Conservation (phyloP, 2,888 invertebrate genomes). For the Drosophila austrosaltans region DNA sequence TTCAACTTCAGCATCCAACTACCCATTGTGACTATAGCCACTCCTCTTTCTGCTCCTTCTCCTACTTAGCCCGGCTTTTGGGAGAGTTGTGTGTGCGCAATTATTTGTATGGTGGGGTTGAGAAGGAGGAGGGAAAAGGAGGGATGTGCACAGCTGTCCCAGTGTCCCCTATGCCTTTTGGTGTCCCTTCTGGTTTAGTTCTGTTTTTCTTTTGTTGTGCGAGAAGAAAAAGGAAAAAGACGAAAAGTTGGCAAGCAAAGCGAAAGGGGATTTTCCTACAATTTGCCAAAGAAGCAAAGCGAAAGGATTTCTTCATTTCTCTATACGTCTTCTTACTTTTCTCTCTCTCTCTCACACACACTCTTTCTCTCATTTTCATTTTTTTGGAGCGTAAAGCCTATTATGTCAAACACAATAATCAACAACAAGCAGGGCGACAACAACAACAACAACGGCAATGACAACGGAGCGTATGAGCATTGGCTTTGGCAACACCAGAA, state of each 20-base stretch:
- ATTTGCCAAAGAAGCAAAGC: slow-evolving; percentile 72
- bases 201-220: slow-evolving; percentile 4
- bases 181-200: slow-evolving; percentile 7
- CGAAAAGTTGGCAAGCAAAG: slow-evolving; percentile 53
- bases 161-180: slow-evolving; percentile 14
- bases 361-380: slow-evolving; percentile 21
- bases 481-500: slow-evolving; percentile 34
- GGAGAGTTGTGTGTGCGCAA: slow-evolving; percentile 51
- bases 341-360: slow-evolving; percentile 24
- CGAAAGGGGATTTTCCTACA: slow-evolving; percentile 69
- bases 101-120: slow-evolving; percentile 67
- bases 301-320: slow-evolving; percentile 56
- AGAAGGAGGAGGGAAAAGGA: slow-evolving; percentile 28
- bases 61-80: slow-evolving; percentile 5
- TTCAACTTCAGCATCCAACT: slow-evolving; percentile 18
- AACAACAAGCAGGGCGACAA: slow-evolving; percentile 61
- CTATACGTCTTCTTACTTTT: slow-evolving; percentile 32
- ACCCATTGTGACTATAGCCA: slow-evolving; percentile 22
- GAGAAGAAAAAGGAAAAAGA: slow-evolving; percentile 21
- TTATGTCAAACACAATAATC: slow-evolving; percentile 79
- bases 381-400: slow-evolving; percentile 78
- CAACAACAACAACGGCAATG: slow-evolving; percentile 46
- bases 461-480: slow-evolving; percentile 64
- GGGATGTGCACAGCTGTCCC: slow-evolving; percentile 43
- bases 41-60: slow-evolving; percentile 22